Percentiles rank a stretch among this genome's conserved stretches.
phyloP scores from a whole-genome alignment of 2,888 invertebrate species.

The Epistrophe grossulariae region DNA sequence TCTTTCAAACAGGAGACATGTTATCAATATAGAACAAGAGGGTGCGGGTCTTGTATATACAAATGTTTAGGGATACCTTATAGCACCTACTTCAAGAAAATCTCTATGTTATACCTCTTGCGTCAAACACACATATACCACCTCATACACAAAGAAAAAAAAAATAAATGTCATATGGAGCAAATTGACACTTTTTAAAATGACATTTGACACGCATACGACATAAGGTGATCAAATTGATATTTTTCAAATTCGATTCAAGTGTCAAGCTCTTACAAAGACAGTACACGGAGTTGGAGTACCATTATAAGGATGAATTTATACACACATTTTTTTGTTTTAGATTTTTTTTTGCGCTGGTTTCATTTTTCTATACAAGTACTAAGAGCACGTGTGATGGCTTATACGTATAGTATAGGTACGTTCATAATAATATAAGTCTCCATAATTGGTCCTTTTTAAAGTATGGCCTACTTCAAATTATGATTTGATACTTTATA shows the following conservation, averaged over 20 bases:
- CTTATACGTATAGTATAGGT: constrained; percentile 26
- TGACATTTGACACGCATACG: constrained; percentile 52
- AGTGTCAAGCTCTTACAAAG: constrained; percentile 24
- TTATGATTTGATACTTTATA: constrained; percentile 47
- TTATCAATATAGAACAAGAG: background rate
- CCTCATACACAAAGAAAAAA: background rate
- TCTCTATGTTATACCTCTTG: background rate
- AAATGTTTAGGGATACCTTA: constrained; percentile 9
- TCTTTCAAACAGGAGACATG: background rate
- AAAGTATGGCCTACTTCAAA: constrained; percentile 39
- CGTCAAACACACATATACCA: background rate
- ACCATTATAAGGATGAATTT: constrained; percentile 2
- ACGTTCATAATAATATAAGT: background rate
- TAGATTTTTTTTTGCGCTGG: background rate
- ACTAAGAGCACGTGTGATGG: constrained; percentile 42
- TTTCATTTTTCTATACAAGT: constrained; percentile 1
- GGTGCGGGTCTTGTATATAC: background rate
- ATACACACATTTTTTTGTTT: background rate
- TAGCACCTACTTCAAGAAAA: constrained; percentile 46
- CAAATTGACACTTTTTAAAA: constrained; percentile 61
- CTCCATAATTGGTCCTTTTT: constrained; percentile 43
- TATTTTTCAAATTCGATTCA: constrained; percentile 43
- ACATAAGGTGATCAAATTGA: constrained; percentile 58
- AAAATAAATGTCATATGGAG: background rate
- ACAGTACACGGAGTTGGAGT: constrained; percentile 22